phyloP scores from a whole-genome alignment of 2,113 vertebrate genomes.

The Vicugna pacos region DNA sequence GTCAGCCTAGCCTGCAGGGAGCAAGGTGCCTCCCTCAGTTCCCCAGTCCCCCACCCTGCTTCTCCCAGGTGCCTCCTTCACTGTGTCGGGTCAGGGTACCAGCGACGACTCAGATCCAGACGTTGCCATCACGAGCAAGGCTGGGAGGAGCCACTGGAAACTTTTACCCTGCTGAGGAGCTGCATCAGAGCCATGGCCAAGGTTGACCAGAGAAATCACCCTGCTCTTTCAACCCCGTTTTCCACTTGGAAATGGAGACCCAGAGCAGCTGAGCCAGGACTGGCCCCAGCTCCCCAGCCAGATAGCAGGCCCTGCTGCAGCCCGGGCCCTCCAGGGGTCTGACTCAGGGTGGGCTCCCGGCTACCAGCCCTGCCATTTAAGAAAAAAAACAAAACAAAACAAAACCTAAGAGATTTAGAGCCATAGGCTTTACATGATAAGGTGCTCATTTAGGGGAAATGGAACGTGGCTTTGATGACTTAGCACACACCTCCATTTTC shows the following conservation, averaged over 20 bases:
- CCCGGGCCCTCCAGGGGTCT: not conserved
- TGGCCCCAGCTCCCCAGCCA: too few relatives aligned
- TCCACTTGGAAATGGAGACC: not conserved
- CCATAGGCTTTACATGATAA: not conserved
- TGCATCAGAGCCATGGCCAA: not conserved
- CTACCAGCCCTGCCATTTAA: too few relatives aligned
- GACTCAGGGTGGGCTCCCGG: not conserved
- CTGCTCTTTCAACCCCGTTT: not conserved
- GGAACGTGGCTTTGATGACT: not conserved
- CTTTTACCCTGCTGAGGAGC: not conserved
- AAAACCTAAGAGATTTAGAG: not conserved
- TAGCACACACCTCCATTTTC: not conserved
- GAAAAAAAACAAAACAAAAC: too few relatives aligned
- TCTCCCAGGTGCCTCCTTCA: not conserved
- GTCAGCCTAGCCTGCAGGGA: not conserved
- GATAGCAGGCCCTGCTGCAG: not conserved
- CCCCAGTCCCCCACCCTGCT: not conserved
- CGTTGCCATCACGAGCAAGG: not conserved
- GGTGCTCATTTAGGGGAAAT: not conserved
- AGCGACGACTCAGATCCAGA: not conserved
- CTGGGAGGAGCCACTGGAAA: not conserved
- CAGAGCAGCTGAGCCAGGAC: not conserved
- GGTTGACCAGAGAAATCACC: not conserved
- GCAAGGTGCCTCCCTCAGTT: not conserved
- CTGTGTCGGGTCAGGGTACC: not conserved